Base-by-base conservation (phyloP, 92 coral and sea anemone species). In the Desmophyllum pertusum region DNA sequence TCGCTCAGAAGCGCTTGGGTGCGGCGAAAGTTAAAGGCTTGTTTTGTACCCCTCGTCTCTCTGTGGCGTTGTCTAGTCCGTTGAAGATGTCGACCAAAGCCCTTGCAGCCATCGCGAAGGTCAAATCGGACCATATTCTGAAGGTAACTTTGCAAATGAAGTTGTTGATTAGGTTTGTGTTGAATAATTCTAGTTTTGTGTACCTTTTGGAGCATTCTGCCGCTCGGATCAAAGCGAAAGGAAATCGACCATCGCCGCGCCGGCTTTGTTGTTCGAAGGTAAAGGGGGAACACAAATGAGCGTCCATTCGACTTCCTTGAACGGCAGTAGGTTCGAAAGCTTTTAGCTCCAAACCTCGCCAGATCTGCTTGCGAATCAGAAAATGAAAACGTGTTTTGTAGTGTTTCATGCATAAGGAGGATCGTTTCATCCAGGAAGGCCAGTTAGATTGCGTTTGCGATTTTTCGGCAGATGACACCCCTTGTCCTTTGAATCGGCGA, bases 391-490 rank as follows among this genome's bases (percentile, higher is more conserved):
- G 7, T 18, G 3, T 38, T 57, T 35, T n/a, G 40, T 53, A 23
- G 50, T 19, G 57, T 29, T 73, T 15, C 42, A 35, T 64, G 63
- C 87, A 35, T 23, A 37, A 68, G n/a, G 82, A 75, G 33, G 63
- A 35, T 62, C 63, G 76, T 35, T 62, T 84, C 87, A 84, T 74
- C 87, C 66, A 84, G 87, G 86, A 72, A 82, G 55, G 25, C 78
- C 78, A 80, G 81, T 80, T 83, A 85, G 90, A 89, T 92, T 88
- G 87, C 93, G 90, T 84, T 92, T 89, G 92, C 88, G 79, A 87
- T 86, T 72, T 89, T 93, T 89, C 93, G 95, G 93, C 98, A 91
- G 94, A 94, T 94, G 98, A 92, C 98, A 94, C 98, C 98, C 98
- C 97, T 91, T 77, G 84, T 87, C 91, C 98, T 91, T 91, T 94